Conservation (phyloP, 2,113 vertebrate species). For the Ammodytes marinus region DNA sequence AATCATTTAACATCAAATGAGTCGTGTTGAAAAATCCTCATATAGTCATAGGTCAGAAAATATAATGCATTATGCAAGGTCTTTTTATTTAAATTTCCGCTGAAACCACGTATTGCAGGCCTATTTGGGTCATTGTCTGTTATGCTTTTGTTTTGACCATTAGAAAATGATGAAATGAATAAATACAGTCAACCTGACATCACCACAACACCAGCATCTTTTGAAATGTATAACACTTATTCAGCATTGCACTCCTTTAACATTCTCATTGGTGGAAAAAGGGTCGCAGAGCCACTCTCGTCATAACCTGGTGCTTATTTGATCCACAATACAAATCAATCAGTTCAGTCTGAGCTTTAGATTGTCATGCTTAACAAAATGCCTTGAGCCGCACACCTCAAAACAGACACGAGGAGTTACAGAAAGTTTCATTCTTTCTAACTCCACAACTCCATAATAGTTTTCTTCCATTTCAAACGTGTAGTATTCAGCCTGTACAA, state of each 20-base stretch:
- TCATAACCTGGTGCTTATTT: neutral
- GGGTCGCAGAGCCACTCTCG: neutral
- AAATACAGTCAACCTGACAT: neutral
- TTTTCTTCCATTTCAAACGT: neutral
- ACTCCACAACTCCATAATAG: neutral
- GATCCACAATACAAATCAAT: neutral
- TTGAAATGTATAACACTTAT: neutral
- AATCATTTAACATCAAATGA: conserved; percentile 25
- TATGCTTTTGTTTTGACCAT: neutral
- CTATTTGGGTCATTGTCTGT: neutral
- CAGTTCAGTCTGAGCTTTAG: neutral
- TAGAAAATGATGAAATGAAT: neutral
- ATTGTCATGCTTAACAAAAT: no score
- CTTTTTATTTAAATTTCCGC: conserved; percentile 2
- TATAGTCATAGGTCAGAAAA: neutral
- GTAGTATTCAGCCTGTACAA: neutral
- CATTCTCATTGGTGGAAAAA: neutral
- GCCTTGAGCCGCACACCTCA: neutral
- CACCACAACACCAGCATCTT: neutral
- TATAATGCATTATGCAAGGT: neutral
- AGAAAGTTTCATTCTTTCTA: no score
- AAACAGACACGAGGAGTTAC: neutral
- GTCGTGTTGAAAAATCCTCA: conserved; percentile 23
- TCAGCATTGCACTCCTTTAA: neutral
- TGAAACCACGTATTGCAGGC: neutral